These are phyloP conservation scores for Drosophila chauvacae DNA, from an alignment of 1,140 invertebrate species.

Conservation along the genomic window DNA sequence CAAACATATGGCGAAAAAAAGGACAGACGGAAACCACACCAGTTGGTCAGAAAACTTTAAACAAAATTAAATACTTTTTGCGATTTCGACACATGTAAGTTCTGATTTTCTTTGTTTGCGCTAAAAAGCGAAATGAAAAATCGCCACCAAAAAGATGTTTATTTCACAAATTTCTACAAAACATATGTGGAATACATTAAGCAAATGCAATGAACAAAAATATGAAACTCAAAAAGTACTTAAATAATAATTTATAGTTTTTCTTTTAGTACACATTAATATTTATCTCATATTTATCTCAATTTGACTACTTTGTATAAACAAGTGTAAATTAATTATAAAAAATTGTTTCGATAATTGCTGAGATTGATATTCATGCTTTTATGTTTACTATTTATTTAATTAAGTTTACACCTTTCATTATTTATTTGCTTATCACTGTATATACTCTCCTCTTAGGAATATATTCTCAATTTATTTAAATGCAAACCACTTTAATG, in stretches of 20 bases:
- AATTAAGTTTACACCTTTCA: neutral
- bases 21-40: neutral
- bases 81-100: neutral
- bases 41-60: neutral
- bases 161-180: too few relatives aligned
- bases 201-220: neutral
- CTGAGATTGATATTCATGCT: neutral
- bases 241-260: neutral
- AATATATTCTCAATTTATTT: neutral
- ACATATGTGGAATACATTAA: neutral
- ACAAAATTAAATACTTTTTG: neutral
- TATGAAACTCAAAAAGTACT: neutral
- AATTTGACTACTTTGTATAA: neutral
- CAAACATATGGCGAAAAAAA: constrained; percentile 1
- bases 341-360: rapidly evolving
- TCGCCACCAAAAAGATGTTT: neutral
- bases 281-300: neutral
- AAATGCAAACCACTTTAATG: neutral
- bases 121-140: neutral
- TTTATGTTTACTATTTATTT: neutral
- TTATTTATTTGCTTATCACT: neutral
- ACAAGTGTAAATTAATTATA: neutral
- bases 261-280: neutral
- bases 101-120: neutral
- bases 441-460: neutral